Conservation (phyloP, 2,113 vertebrate genomes). For the Lamprologus sp. region DNA sequence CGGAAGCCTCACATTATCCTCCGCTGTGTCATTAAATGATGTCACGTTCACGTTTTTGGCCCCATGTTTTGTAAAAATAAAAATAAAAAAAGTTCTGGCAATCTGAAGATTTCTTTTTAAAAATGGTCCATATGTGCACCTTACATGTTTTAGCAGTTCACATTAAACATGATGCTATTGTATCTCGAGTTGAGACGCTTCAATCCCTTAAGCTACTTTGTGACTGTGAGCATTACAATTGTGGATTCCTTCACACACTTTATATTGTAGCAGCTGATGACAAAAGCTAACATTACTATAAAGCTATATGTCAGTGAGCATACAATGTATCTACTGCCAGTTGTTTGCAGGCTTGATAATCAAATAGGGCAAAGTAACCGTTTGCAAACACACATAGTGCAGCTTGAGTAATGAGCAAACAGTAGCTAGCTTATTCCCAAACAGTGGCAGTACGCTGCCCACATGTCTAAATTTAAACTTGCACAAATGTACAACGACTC, state of each 20-base stretch:
- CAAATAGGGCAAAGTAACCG: conserved; percentile 30
- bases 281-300: neutral
- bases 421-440: conserved; percentile 16
- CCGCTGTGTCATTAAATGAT: neutral
- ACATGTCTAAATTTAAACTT: neutral
- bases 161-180: neutral
- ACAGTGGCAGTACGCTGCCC: conserved; percentile 31
- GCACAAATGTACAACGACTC: neutral
- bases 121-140: rapidly evolving
- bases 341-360: neutral
- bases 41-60: neutral
- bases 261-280: neutral
- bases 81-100: neutral
- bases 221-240: neutral
- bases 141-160: neutral
- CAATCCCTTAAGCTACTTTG: neutral
- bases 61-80: neutral
- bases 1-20: neutral
- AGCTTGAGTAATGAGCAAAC: conserved; percentile 52
- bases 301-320: neutral
- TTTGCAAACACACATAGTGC: conserved; percentile 30
- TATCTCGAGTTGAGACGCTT: rapidly evolving
- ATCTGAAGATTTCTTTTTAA: neutral
- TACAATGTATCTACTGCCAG: neutral
- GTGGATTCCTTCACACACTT: neutral